Evolutionary conservation across 1,140 invertebrate species (phyloP).

Genomic region (Panonychus citri): DNA sequence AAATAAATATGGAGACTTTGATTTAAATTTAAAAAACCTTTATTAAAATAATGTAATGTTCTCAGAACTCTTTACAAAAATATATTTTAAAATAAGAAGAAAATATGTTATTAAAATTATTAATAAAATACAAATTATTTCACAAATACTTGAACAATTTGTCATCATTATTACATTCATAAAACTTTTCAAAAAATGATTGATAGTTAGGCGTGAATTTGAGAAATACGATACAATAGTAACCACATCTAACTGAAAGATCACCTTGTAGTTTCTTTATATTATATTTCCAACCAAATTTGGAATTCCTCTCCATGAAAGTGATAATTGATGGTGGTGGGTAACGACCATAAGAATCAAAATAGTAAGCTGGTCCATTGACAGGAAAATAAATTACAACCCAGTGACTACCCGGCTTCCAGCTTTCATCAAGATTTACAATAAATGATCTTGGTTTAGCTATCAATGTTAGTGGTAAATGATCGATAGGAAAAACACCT

Average conservation of each 20-base stretch:
- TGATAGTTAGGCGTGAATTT: not conserved
- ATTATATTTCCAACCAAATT: not conserved
- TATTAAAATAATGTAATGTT: too few relatives aligned
- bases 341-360: not conserved
- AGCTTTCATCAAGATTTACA: not conserved
- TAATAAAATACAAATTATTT: too few relatives aligned
- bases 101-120: too few relatives aligned
- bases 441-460: not conserved
- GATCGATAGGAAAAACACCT: not conserved
- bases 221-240: not conserved
- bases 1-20: too few relatives aligned
- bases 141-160: not conserved
- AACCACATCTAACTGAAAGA: not conserved
- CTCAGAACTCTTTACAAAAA: too few relatives aligned
- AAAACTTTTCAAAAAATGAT: not conserved
- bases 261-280: not conserved
- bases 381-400: not conserved
- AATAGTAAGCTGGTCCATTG: not conserved
- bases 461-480: not conserved
- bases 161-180: not conserved
- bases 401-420: not conserved
- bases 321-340: not conserved
- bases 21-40: too few relatives aligned
- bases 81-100: too few relatives aligned
- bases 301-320: not conserved